Evolutionary conservation across 2,113 vertebrate genomes (phyloP), one percentile per base, ranked within the genome.

Genomic region (Tragelaphus strepsiceros): DNA sequence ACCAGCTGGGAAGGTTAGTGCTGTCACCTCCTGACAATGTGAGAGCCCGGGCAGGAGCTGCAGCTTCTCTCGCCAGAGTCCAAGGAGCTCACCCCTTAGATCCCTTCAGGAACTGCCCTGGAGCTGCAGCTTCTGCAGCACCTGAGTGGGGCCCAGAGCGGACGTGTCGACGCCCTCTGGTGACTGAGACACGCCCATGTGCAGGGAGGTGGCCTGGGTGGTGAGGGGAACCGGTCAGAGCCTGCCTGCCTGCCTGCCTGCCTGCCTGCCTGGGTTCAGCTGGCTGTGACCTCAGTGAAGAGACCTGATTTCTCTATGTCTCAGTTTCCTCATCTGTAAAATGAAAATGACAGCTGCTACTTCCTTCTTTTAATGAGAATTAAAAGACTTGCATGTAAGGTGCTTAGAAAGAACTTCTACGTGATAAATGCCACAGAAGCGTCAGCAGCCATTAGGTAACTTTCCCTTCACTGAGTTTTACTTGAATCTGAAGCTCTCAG

Each of bases 131-230:
- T 1, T 1, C 10, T 3, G 49, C 24, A 30, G 3, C 1, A 0
- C 24, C 15, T 22, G 30, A n/a, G 51, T 0, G 2, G 35, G 89
- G 58, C 84, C 49, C 3, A 0, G 8, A 12, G 10, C 0, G 0
- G 24, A 24, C 6, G 1, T 5, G 49, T 6, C 49, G 19, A 15
- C 3, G 58, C 19, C 30, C 16, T n/a, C 35, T 6, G 26, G 59
- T 10, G 64, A 28, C 62, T 1, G 6, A 22, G 1, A 32, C 54
- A 91, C 11, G 80, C 28, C 49, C 11, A 15, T 3, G 49, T 43
- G 17, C 89, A 2, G 3, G 28, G 61, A 24, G 28, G 32, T 3
- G 54, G 43, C 78, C 6, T 21, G 30, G 24, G 62, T 4, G 30
- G 14, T 0, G 35, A 7, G 22, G 21, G 74, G 14, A 28, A 46